These are phyloP conservation scores for Choloepus didactylus DNA, from an alignment of 2,797 vertebrate genomes.

Conservation along the genomic window DNA sequence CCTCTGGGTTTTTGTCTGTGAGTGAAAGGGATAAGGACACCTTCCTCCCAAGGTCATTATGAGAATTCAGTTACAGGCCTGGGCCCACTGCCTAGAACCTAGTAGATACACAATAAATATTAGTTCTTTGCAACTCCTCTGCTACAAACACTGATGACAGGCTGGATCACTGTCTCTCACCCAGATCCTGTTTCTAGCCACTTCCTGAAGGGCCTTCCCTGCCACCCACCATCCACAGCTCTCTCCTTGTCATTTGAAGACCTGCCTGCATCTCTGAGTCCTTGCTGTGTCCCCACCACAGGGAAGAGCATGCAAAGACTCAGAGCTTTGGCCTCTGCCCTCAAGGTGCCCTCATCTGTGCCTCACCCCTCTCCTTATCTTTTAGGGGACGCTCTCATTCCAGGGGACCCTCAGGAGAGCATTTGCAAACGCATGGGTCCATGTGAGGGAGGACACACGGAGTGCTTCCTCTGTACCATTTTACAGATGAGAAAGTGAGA, in stretches of 20 bases:
- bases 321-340: neutral
- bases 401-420: neutral
- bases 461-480: neutral
- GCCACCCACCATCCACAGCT: neutral
- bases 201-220: neutral
- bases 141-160: neutral
- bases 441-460: neutral
- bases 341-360: neutral
- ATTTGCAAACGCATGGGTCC: neutral
- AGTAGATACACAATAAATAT: neutral
- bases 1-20: neutral
- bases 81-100: conserved; percentile 29
- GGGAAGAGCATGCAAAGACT: neutral
- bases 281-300: neutral
- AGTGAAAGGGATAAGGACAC: neutral
- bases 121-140: neutral
- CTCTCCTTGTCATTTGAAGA: neutral
- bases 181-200: neutral
- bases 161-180: neutral
- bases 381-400: neutral
- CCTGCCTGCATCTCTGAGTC: neutral
- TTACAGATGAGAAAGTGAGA: neutral
- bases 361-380: neutral
- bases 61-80: conserved; percentile 61
- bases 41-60: conserved; percentile 25